Evolutionary conservation across 2,113 vertebrate species (phyloP).

Genomic region (Takifugu flavidus): DNA sequence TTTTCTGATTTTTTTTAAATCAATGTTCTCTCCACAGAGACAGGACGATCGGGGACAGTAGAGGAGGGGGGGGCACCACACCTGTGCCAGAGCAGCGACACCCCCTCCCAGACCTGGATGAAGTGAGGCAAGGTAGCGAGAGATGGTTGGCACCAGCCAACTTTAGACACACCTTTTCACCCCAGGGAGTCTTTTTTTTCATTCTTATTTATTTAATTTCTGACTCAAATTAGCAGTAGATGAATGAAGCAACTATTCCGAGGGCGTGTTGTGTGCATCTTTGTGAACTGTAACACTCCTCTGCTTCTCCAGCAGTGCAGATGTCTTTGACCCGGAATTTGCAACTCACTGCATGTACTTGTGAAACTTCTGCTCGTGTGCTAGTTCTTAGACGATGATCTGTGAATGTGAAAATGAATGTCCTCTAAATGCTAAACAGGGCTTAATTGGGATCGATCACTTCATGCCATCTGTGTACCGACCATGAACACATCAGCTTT

Average conservation of each 20-base stretch:
- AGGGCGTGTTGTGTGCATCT: constrained; percentile 58
- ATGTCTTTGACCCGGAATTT: constrained; percentile 73
- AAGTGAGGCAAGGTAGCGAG: constrained; percentile 38
- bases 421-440: constrained; percentile 64
- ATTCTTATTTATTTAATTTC: constrained; percentile 57
- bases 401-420: constrained; percentile 73
- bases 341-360: constrained; percentile 77
- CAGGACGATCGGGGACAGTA: constrained; percentile 78
- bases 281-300: constrained; percentile 69
- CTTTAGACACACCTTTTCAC: constrained; percentile 58
- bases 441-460: constrained; percentile 51
- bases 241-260: constrained; percentile 53
- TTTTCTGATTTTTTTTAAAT: background rate
- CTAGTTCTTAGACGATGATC: constrained; percentile 71
- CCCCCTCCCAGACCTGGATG: constrained; percentile 68
- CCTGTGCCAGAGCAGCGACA: constrained; percentile 36
- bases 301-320: constrained; percentile 68
- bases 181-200: constrained; percentile 56
- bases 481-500: constrained; percentile 47
- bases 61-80: constrained; percentile 52
- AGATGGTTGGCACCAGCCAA: constrained; percentile 44
- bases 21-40: constrained; percentile 64
- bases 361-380: constrained; percentile 73
- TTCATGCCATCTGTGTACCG: constrained; percentile 49
- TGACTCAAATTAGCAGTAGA: constrained; percentile 57